Evolutionary conservation across 2,797 vertebrate genomes (phyloP), one percentile per base, ranked within the genome.

Genomic region (Peromyscus melanophrys): DNA sequence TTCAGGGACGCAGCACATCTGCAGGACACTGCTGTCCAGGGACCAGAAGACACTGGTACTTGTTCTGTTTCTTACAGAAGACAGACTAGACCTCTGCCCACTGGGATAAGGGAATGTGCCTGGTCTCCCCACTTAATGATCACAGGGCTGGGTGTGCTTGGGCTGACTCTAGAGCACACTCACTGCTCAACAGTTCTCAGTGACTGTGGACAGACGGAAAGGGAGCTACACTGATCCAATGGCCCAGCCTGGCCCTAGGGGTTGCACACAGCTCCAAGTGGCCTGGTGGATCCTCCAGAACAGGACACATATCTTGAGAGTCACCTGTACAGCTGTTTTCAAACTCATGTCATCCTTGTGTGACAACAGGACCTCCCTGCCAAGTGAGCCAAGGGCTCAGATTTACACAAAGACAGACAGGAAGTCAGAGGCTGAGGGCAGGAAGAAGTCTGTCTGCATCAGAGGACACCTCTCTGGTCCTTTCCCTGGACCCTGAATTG

Each of bases 101-200:
- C 69, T 16, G 11, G 78, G 29, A 21, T 25, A 9, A 55, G 49
- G 25, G 27, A 11, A 57, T 23, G 17, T 63, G 12, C 78, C 19
- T 0, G 0, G 81, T 25, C 31, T 46, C 14, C 21, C 11, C 19
- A 52, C 21, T 8, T 67, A 4, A 14, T 10, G 5, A 59, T 43
- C 61, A n/a, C 29, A 25, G 37, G 14, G 29, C 27, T 67, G 27
- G 57, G 7, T 77, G 2, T 46, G 29, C n/a, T 57, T 55, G 27
- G 61, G 46, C 29, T 46, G 40, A n/a, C 75, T 55, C 19, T 25
- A 43, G n/a, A 16, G 65, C 63, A 12, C 25, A 76, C 57, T 46
- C 40, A 40, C 49, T 43, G 4, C 46, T 40, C 25, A 40, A 27
- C 49, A 52, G n/a, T 8, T 69, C 29, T 43, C 69, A 57, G 71